phyloP scores from a whole-genome alignment of 2,888 invertebrate species.

The Spilarctia lutea region DNA sequence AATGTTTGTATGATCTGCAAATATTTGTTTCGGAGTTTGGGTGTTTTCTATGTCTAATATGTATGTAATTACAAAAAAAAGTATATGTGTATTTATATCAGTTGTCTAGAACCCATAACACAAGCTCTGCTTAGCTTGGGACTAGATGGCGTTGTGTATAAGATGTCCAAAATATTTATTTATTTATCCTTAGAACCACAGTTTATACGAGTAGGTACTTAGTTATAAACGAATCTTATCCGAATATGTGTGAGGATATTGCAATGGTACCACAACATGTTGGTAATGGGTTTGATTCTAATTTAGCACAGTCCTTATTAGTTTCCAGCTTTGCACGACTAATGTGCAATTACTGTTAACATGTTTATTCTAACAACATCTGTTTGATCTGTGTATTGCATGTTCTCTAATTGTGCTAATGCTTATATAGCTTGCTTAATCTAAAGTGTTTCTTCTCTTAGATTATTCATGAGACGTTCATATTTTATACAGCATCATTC shows the following conservation, averaged over 20 bases:
- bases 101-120: too few relatives aligned
- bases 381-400: conserved; percentile 15
- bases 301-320: conserved; percentile 16
- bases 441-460: conserved; percentile 6
- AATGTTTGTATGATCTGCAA: too few relatives aligned
- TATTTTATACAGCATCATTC: not conserved
- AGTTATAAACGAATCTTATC: not conserved
- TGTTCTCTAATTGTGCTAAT: not conserved
- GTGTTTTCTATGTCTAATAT: too few relatives aligned
- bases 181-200: not conserved
- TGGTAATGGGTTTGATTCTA: conserved; percentile 16
- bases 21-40: too few relatives aligned
- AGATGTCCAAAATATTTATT: too few relatives aligned
- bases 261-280: conserved; percentile 4
- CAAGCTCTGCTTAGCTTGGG: too few relatives aligned
- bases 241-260: not conserved
- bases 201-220: not conserved
- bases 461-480: conserved; percentile 1
- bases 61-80: too few relatives aligned
- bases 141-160: too few relatives aligned
- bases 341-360: conserved; percentile 20
- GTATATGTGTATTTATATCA: too few relatives aligned
- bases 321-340: conserved; percentile 6
- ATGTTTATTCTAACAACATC: conserved; percentile 16
- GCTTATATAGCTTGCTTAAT: conserved; percentile 7